Base-by-base conservation (phyloP, 1,140 invertebrate genomes). In the Aphidius gifuensis region DNA sequence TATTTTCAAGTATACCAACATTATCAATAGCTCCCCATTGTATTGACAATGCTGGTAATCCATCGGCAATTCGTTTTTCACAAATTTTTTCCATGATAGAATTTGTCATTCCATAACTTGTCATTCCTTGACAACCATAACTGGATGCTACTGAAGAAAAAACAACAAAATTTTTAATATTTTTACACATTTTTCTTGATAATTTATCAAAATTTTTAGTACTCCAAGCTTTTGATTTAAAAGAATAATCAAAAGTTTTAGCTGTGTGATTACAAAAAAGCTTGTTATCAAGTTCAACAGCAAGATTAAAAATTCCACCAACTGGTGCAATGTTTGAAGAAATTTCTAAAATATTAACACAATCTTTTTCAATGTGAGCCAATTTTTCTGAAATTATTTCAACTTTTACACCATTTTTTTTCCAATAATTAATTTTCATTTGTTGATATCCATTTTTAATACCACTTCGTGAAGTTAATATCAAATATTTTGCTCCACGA, bases 141-240 rank as follows among this genome's bases (percentile, higher is more conserved):
- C 91, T 90, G 74, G 88, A 90, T 53, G 85, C 85, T 5, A 92
- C 83, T 9, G 89, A 90, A 4, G 91, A 92, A 71, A 92, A 93
- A 0, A 89, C 85, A 6, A 86, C 82, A 61, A 87, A 86, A 38
- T 85, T 73, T 47, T 75, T 64, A 23, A 86, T 74, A 8, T 77
- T 40, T 1, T 82, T 81, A 66, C 84, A 86, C 49, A 83, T 61
- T 50, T 71, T 76, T 61, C 85, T 77, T 0, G 83, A 79, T 0
- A 82, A 16, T 62, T 77, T 66, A 61, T 87, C 85, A 2, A 16
- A 16, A 16, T 16, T 16, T 16, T 16, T 16, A 16, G 16, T 16
- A 16, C 16, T 16, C 16, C 16, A 68, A 5, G 84, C 83, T 70
- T 87, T 87, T 0, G 81, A 73, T 40, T 62, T 76, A 11, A 82